Base-by-base conservation (phyloP, 2,797 vertebrate genomes). In the Chaetophractus vellerosus region DNA sequence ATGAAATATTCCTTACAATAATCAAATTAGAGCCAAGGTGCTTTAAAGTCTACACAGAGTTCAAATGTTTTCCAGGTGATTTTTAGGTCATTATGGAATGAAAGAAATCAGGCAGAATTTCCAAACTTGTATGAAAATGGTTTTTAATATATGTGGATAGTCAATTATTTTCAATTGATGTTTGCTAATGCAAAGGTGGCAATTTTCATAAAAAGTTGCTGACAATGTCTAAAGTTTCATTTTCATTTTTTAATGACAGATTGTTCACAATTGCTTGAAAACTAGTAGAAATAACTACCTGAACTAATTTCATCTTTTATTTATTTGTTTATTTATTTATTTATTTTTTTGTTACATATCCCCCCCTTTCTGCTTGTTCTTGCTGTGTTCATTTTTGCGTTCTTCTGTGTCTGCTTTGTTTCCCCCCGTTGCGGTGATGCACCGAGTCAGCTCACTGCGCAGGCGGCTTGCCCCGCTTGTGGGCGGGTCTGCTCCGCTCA, bases 181-280 rank as follows among this genome's bases (percentile, higher is more conserved):
- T 74, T 91, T 89, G 18, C 1, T 41, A 66, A 74, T 48, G 78
- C 9, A 90, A 78, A 83, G 7, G 3, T 24, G 9, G 11, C 0
- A 14, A 64, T 61, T 64, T 63, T 75, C 66, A 90, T 80, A 91
- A 83, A 90, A 36, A 61, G 11, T 72, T 79, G 31, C 61, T 41
- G 15, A 61, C 3, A 75, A 10, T 50, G 0, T 33, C 11, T 82
- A 66, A 83, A 72, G 2, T 63, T 87, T 76, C 1, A 61, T 72
- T 86, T 82, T 59, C 11, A 21, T 55, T 95, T 91, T 75, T 63
- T 23, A 59, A 59, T 76, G 36, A 33, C 0, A 86, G 18, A 1
- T 15, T 83, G 64, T 48, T 10, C 21, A 63, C 19, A 96, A 72
- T 61, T 69, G 26, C 11, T 91, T 91, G 19, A 74, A 50, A 93